Evolutionary conservation across 2,888 invertebrate genomes (phyloP), one percentile per base, ranked within the genome.

Genomic region (Cinara cedri): DNA sequence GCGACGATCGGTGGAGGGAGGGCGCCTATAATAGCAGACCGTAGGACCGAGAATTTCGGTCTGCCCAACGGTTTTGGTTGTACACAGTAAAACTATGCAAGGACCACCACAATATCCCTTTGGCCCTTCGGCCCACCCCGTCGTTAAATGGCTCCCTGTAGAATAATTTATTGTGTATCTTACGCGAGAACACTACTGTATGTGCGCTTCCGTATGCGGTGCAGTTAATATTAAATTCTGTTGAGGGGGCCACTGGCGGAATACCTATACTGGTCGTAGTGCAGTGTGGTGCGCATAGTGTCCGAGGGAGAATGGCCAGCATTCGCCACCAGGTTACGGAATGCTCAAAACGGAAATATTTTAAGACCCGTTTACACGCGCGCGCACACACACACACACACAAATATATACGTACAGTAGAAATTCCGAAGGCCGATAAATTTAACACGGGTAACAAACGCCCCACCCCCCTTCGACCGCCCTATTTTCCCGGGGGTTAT

Each of bases 111-210:
- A 75, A 21, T 42, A 65, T 54, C 75, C 51, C n/a, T 63, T 51
- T 51, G 42, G 44, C 10, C 55, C n/a, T 6, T n/a, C 34, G 6
- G 34, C 34, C 3, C 34, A 4, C 42, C 24, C 76, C 66, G 68
- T 68, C 66, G 68, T 68, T 76, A 76, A 68, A 76, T 76, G 76
- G 76, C 66, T 76, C 66, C 65, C 44, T 21, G 66, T 76, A 55
- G 76, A 76, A 76, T 76, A 76, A 68, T 76, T 76, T 68, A 68
- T 68, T 16, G 76, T 11, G 76, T 76, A 49, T 76, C 76, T 76
- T 68, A 49, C 26, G 54, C 54, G 19, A 21, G 51, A 34, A 24
- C 57, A 46, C 62, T 65, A 14, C 42, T n/a, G n/a, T n/a, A n/a
- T n/a, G n/a, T n/a, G n/a, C 24, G 42, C 13, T n/a, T 3, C 10